Percentiles rank a stretch among this genome's conserved stretches.
phyloP scores from a whole-genome alignment of 2,113 vertebrate species.

The Ammodytes marinus region DNA sequence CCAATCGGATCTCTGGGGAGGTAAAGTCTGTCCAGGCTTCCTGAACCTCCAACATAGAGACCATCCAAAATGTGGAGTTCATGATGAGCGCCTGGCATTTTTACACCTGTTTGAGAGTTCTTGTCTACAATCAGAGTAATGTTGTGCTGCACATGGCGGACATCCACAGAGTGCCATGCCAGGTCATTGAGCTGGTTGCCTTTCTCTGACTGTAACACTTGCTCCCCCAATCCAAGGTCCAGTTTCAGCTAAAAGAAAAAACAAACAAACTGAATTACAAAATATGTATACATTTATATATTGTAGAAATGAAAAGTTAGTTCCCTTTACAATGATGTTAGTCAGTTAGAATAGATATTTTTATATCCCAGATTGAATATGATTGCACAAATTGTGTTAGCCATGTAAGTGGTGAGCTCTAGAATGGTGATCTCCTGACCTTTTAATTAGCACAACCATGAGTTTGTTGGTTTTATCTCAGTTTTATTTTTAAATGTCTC shows the following conservation, averaged over 20 bases:
- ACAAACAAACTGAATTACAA: constrained; percentile 33
- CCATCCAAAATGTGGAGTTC: constrained; percentile 85
- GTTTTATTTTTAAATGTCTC: neutral
- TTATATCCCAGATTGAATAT: neutral
- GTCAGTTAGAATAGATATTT: neutral
- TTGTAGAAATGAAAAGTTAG: neutral
- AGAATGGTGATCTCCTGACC: neutral
- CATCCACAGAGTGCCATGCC: constrained; percentile 89
- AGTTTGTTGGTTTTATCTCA: neutral
- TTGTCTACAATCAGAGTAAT: constrained; percentile 88
- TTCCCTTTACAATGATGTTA: neutral
- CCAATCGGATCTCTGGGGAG: constrained; percentile 66
- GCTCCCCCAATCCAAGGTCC: constrained; percentile 85
- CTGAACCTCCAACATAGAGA: constrained; percentile 87
- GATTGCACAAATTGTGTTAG: neutral
- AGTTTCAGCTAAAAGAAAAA: constrained; percentile 85
- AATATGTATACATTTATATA: neutral
- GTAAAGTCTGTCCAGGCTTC: constrained; percentile 85
- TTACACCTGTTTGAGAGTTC: constrained; percentile 78
- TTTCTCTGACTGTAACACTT: constrained; percentile 84
- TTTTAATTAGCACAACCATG: neutral
- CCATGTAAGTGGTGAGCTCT: neutral
- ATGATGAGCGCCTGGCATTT: constrained; percentile 71
- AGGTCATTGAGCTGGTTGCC: constrained; percentile 88
- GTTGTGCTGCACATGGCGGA: constrained; percentile 77